phyloP scores from a whole-genome alignment of 2,888 invertebrate genomes.

The Chymomyza procnemis region DNA sequence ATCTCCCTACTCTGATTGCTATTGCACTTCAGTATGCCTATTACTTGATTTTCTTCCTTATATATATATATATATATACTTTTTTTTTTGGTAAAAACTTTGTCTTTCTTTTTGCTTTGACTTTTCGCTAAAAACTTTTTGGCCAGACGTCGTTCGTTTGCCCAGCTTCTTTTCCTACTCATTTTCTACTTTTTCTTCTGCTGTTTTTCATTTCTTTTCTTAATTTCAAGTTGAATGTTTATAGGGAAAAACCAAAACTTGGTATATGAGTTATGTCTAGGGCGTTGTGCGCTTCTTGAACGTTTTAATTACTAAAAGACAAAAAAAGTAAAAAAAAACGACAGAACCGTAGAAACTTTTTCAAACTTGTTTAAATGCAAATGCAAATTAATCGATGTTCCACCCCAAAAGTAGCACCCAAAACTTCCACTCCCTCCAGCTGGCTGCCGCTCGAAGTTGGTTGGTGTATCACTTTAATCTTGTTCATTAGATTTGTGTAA shows the following conservation, averaged over 20 bases:
- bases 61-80: no score
- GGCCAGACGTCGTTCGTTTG: background rate
- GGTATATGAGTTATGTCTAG: background rate
- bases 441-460: background rate
- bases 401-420: background rate
- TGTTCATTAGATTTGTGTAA: background rate
- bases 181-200: conserved; percentile 14
- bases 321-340: conserved; percentile 34
- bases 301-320: conserved; percentile 65
- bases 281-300: conserved; percentile 66
- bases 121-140: conserved; percentile 33
- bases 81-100: conserved; percentile 46
- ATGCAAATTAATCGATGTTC: conserved; percentile 71
- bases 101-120: conserved; percentile 62
- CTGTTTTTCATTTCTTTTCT: conserved; percentile 6
- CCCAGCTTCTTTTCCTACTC: conserved; percentile 39
- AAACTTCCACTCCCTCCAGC: background rate
- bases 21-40: conserved; percentile 52
- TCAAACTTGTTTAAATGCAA: conserved; percentile 30
- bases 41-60: conserved; percentile 49
- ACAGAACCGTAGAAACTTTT: background rate
- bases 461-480: background rate
- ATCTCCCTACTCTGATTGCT: conserved; percentile 10
- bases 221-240: conserved; percentile 41
- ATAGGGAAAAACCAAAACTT: conserved; percentile 24